Percentiles rank a stretch among this genome's conserved stretches.
These are phyloP conservation scores for Sipha flava DNA, from an alignment of 1,140 invertebrate species.

Conservation along the genomic window DNA sequence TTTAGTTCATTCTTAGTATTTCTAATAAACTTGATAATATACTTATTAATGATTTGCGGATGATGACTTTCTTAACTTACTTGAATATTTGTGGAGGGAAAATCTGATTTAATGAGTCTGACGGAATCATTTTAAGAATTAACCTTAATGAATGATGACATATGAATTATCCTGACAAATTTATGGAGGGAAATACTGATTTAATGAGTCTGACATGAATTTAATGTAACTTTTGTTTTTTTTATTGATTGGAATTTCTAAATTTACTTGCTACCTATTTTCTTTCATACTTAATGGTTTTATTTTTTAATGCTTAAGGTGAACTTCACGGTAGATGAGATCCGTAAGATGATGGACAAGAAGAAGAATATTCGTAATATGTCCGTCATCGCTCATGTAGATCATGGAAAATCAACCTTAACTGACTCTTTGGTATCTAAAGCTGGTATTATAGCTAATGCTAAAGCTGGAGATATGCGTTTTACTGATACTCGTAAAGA, in stretches of 20 bases:
- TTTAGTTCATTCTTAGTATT: too few relatives aligned
- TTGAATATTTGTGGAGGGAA: neutral
- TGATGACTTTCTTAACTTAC: neutral
- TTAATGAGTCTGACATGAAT: constrained; percentile 25
- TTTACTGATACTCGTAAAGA: constrained; percentile 99
- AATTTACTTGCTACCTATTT: too few relatives aligned
- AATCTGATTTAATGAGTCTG: neutral
- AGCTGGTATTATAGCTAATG: constrained; percentile 97
- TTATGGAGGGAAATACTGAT: constrained; percentile 24
- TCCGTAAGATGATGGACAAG: constrained; percentile 98
- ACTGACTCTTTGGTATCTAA: constrained; percentile 99
- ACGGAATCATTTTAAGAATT: neutral
- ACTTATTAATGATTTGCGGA: neutral
- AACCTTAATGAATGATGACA: neutral
- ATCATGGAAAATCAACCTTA: constrained; percentile 99
- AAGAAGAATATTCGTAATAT: constrained; percentile 99
- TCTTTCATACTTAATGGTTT: neutral
- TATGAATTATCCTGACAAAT: neutral
- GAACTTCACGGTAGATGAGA: constrained; percentile 99
- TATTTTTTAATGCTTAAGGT: constrained; percentile 58
- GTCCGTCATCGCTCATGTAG: constrained; percentile 99
- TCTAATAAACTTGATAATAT: too few relatives aligned
- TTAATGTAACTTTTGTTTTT: too few relatives aligned
- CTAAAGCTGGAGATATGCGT: constrained; percentile 96
- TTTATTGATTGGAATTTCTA: too few relatives aligned